Conservation (phyloP, 2,797 vertebrate species). For the Tadarida brasiliensis region DNA sequence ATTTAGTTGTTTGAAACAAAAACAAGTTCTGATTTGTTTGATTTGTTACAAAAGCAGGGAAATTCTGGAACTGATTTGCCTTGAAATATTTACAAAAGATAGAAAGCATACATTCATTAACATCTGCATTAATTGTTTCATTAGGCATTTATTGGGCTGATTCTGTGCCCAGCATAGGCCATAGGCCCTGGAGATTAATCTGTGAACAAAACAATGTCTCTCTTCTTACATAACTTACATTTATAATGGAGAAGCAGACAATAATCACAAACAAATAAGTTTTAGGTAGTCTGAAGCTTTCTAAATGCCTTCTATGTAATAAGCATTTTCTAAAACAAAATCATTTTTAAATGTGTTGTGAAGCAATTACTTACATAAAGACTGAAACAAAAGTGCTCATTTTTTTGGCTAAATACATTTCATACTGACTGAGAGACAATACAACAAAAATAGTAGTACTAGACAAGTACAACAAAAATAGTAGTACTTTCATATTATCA, state of each 20-base stretch:
- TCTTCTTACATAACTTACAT: not conserved
- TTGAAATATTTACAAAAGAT: not conserved
- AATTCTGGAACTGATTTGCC: not conserved
- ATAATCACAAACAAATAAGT: not conserved
- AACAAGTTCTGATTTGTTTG: not conserved
- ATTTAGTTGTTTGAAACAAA: not conserved
- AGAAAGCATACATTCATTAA: not conserved
- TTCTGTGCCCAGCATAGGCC: fast-evolving
- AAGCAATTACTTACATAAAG: not conserved
- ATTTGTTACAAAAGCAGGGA: not conserved
- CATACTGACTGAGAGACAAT: not conserved
- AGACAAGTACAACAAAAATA: not conserved
- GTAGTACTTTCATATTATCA: not conserved
- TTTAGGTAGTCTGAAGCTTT: not conserved
- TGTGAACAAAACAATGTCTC: not conserved
- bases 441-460: not conserved
- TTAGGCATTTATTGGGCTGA: not conserved
- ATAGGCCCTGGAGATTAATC: not conserved
- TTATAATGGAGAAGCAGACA: not conserved
- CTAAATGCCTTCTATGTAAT: not conserved
- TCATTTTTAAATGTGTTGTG: not conserved
- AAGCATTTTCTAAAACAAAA: slow-evolving; percentile 32
- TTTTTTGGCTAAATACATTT: slow-evolving; percentile 18
- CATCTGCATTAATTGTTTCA: not conserved
- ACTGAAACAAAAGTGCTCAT: not conserved